These are phyloP conservation scores for Ephydatia muelleri DNA, from an alignment of 37 sponge, comb jelly and placozoan genomes.

Conservation along the genomic window DNA sequence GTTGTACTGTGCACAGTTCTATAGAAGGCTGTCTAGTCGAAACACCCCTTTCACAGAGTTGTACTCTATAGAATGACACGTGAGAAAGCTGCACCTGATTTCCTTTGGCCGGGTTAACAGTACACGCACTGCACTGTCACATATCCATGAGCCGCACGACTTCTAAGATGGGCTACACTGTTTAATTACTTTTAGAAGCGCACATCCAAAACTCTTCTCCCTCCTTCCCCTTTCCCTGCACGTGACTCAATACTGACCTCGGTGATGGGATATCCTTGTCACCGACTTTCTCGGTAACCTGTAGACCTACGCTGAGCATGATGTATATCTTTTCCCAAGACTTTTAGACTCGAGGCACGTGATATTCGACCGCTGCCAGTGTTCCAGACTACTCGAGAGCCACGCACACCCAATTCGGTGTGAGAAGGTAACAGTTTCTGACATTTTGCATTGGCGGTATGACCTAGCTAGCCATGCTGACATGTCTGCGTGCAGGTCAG, in stretches of 20 bases:
- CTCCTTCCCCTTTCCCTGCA: slow-evolving; percentile 49
- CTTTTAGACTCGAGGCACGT: slow-evolving; percentile 4
- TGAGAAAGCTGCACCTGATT: not conserved
- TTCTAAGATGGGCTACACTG: not conserved
- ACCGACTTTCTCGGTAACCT: too few relatives aligned
- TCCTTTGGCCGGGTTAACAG: not conserved
- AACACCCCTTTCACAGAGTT: too few relatives aligned
- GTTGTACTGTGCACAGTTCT: too few relatives aligned
- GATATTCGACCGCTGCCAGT: slow-evolving; percentile 1
- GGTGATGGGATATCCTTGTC: too few relatives aligned
- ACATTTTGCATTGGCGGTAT: not conserved
- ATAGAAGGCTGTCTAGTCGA: too few relatives aligned
- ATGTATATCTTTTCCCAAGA: slow-evolving; percentile 18
- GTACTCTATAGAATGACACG: too few relatives aligned
- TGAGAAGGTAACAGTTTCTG: not conserved
- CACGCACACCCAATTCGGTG: slow-evolving; percentile 4
- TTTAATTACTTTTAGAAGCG: not conserved
- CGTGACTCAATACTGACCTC: slow-evolving; percentile 61
- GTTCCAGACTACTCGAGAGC: slow-evolving; percentile 2
- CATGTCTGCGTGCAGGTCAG: not conserved
- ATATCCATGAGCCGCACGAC: too few relatives aligned
- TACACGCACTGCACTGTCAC: not conserved
- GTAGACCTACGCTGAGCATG: too few relatives aligned
- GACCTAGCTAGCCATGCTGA: not conserved
- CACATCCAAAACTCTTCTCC: not conserved